A percentile compares a stretch with the other conserved stretches of the same genome.
Evolutionary conservation across 2,113 vertebrate genomes (phyloP).

Genomic region (Todiramphus saurophagus): DNA sequence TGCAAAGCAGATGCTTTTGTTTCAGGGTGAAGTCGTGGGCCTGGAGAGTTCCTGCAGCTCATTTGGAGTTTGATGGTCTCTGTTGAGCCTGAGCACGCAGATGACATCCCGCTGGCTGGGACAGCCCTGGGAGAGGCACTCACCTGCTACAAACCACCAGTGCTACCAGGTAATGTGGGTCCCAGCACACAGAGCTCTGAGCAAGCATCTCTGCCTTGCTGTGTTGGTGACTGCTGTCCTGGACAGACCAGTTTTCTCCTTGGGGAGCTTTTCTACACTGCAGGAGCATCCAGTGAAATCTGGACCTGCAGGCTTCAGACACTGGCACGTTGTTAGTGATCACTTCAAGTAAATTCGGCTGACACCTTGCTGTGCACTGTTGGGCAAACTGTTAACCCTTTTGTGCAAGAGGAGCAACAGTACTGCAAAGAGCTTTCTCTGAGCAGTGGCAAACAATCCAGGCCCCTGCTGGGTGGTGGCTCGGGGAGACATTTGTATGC

Average conservation of each 20-base stretch:
- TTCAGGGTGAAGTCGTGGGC: neutral
- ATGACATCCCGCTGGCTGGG: fast-evolving
- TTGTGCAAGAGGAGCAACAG: neutral
- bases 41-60: neutral
- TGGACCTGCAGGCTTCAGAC: neutral
- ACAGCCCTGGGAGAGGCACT: neutral
- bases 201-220: neutral
- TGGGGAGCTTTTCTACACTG: fast-evolving
- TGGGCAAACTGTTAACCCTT: neutral
- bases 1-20: neutral
- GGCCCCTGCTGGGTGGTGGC: neutral
- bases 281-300: neutral
- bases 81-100: neutral
- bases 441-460: neutral
- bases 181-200: neutral
- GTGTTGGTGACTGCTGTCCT: neutral
- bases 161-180: fast-evolving
- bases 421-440: neutral
- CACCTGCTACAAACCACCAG: fast-evolving
- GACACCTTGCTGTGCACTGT: fast-evolving
- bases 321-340: neutral
- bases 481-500: neutral
- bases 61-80: neutral
- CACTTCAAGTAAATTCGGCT: neutral
- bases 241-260: neutral